Percentiles rank a stretch among this genome's conserved stretches.
phyloP scores from a whole-genome alignment of 2,888 invertebrate genomes.

The Margaritifera margaritifera region DNA sequence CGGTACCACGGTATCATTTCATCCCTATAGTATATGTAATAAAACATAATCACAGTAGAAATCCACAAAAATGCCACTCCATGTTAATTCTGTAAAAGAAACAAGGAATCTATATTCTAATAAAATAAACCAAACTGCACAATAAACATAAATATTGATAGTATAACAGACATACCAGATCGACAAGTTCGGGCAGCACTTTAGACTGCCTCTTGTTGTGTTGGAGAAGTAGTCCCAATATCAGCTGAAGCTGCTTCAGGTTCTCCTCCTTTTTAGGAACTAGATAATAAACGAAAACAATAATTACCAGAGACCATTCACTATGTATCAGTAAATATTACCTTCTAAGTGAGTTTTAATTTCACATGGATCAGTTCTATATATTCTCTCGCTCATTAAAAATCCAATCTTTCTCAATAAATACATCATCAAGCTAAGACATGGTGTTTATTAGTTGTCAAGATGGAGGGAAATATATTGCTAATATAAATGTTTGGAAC shows the following conservation, averaged over 20 bases:
- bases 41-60: too few species aligned
- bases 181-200: slow-evolving; percentile 56
- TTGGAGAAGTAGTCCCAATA: slow-evolving; percentile 47
- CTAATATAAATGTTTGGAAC: too few species aligned
- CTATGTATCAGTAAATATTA: not conserved
- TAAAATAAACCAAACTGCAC: not conserved
- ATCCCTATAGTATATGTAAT: too few species aligned
- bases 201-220: slow-evolving; percentile 49
- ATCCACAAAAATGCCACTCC: not conserved
- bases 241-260: slow-evolving; percentile 48
- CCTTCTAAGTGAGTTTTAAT: too few species aligned
- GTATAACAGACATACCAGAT: slow-evolving; percentile 48
- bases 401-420: too few species aligned
- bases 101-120: not conserved
- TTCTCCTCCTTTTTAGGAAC: slow-evolving; percentile 57
- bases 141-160: not conserved
- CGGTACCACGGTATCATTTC: too few species aligned
- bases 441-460: too few species aligned
- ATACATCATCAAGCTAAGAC: too few species aligned
- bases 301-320: not conserved
- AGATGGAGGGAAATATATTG: too few species aligned
- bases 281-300: slow-evolving; percentile 20
- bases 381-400: too few species aligned
- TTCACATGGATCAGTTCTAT: too few species aligned
- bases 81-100: not conserved